Percentiles rank a stretch among this genome's conserved stretches.
Evolutionary conservation across 2,888 invertebrate species (phyloP).

Genomic region (Hypomecis punctinalis): DNA sequence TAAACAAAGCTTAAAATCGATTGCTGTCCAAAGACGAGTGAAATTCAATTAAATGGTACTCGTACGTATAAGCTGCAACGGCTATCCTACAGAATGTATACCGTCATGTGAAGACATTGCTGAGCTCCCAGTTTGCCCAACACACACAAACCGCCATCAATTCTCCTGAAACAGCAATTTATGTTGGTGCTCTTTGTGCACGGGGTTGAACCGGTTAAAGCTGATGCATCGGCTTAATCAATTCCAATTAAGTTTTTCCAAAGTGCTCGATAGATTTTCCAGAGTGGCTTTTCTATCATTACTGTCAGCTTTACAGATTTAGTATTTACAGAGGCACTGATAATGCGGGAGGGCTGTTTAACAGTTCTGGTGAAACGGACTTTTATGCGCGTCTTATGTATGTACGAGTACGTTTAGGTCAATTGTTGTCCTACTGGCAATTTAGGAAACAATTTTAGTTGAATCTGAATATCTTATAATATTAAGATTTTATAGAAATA

Average conservation of each 20-base stretch:
- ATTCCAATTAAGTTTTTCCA: slow-evolving; percentile 30
- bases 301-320: slow-evolving; percentile 26
- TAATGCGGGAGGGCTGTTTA: too few species aligned
- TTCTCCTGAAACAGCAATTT: slow-evolving; percentile 30
- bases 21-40: too few species aligned
- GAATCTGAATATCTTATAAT: too few species aligned
- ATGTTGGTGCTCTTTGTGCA: slow-evolving; percentile 24
- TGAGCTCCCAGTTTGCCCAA: slow-evolving; percentile 15
- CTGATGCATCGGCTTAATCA: slow-evolving; percentile 31
- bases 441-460: too few species aligned
- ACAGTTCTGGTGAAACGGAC: too few species aligned
- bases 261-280: slow-evolving; percentile 4
- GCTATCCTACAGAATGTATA: slow-evolving; percentile 7
- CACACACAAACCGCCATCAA: slow-evolving; percentile 21
- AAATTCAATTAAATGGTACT: background rate
- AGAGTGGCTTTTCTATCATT: slow-evolving; percentile 12
- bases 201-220: slow-evolving; percentile 28
- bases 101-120: slow-evolving; percentile 13
- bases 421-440: too few species aligned
- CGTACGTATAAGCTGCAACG: background rate
- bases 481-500: too few species aligned
- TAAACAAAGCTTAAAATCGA: too few species aligned
- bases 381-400: too few species aligned
- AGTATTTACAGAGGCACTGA: background rate
- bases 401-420: too few species aligned